Conservation (phyloP, 2,113 vertebrate genomes). For the Ceyx melanurus region DNA sequence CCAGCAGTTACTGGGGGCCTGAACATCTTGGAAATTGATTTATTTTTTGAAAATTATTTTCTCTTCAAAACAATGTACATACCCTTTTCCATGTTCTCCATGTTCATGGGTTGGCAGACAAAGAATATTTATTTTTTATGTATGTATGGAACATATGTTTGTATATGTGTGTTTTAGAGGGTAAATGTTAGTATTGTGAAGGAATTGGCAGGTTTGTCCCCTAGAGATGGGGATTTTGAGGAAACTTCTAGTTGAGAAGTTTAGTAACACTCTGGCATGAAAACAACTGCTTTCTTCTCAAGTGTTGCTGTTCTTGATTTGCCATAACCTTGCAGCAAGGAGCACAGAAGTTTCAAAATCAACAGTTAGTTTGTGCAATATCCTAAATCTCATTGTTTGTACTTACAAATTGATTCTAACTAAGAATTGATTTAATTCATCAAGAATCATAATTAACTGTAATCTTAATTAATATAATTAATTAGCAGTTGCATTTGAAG, state of each 20-base stretch:
- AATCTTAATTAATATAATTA: neutral
- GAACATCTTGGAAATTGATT: neutral
- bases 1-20: neutral
- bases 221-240: neutral
- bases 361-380: neutral
- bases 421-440: neutral
- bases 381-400: neutral
- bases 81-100: neutral
- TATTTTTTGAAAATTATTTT: neutral
- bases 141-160: neutral
- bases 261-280: neutral
- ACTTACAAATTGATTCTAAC: neutral
- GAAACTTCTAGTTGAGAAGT: neutral
- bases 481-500: neutral
- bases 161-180: neutral
- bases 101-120: neutral
- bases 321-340: neutral
- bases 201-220: neutral
- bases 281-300: neutral
- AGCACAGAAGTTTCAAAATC: neutral
- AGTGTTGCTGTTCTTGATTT: neutral
- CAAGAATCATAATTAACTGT: neutral
- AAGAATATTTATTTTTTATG: neutral
- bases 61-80: neutral
- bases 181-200: neutral